These are phyloP conservation scores for Drosophila jambulina DNA, from an alignment of 1,140 invertebrate species.

Conservation along the genomic window DNA sequence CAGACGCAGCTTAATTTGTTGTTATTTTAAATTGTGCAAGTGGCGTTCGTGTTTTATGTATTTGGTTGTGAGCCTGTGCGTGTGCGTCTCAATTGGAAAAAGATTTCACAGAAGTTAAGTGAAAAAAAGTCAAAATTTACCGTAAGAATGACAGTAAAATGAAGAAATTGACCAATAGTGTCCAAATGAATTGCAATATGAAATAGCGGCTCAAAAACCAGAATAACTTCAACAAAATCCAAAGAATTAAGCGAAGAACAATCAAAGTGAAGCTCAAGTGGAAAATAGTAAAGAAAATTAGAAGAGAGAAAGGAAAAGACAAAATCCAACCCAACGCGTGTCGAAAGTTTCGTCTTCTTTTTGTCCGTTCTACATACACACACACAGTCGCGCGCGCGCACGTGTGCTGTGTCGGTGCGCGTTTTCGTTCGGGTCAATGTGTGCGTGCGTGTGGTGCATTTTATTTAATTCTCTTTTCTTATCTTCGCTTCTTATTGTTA, in stretches of 20 bases:
- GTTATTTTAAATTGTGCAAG: conserved; percentile 54
- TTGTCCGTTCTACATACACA: conserved; percentile 11
- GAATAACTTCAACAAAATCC: not conserved
- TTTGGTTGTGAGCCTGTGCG: conserved; percentile 2
- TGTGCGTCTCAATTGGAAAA: conserved; percentile 21
- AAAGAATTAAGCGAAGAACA: not conserved
- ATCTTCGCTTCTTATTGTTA: not conserved
- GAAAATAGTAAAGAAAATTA: not conserved
- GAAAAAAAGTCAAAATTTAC: not conserved
- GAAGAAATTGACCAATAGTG: not conserved
- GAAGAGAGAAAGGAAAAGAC: conserved; percentile 15
- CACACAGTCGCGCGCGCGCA: not conserved
- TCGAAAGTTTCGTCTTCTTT: conserved; percentile 40
- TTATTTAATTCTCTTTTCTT: conserved; percentile 9
- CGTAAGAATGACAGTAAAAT: not conserved
- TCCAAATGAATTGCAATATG: not conserved
- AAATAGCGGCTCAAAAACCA: too few relatives aligned
- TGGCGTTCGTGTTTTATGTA: conserved; percentile 53
- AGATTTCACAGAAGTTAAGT: not conserved
- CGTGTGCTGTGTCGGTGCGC: conserved; percentile 14
- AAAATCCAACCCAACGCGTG: conserved; percentile 47
- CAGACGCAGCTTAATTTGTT: conserved; percentile 62
- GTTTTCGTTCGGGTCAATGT: not conserved
- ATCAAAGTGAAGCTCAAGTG: not conserved
- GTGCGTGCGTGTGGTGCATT: conserved; percentile 19